Evolutionary conservation across 2,113 vertebrate genomes (phyloP).

Genomic region (Tinamus guttatus): DNA sequence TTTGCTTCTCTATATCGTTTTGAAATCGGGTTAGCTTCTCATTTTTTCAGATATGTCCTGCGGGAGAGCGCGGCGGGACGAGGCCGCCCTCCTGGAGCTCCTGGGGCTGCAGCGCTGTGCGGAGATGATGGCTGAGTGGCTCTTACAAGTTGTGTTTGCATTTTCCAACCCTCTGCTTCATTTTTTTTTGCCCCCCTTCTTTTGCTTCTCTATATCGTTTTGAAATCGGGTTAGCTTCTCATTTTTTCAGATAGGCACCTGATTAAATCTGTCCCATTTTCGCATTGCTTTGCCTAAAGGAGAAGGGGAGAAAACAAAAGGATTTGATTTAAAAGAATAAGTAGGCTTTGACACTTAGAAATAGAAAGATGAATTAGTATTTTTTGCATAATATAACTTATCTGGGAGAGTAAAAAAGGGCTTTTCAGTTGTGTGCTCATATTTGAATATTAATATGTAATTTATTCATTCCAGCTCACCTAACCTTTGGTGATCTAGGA

Average conservation of each 20-base stretch:
- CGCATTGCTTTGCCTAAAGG: neutral
- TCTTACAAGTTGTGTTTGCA: slow-evolving; percentile 79
- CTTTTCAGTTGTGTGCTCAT: neutral
- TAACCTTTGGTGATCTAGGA: slow-evolving; percentile 14
- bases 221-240: neutral
- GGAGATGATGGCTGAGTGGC: slow-evolving; percentile 72
- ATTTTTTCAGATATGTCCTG: slow-evolving; percentile 61
- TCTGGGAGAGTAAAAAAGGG: neutral
- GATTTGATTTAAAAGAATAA: slow-evolving; percentile 25
- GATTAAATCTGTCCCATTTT: neutral
- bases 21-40: neutral
- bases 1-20: neutral
- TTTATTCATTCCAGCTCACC: slow-evolving; percentile 14
- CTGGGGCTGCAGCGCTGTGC: slow-evolving; percentile 76
- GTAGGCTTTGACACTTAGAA: neutral
- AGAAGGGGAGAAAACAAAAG: slow-evolving; percentile 21
- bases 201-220: neutral
- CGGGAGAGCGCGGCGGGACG: slow-evolving; percentile 65
- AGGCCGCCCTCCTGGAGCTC: slow-evolving; percentile 68
- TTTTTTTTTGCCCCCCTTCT: neutral
- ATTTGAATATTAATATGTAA: slow-evolving; percentile 48
- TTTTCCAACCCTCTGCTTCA: neutral
- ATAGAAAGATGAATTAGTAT: neutral
- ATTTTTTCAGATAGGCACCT: slow-evolving; percentile 1
- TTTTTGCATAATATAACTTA: neutral